These are phyloP conservation scores for Sus scrofa DNA, from an alignment of 2,113 vertebrate genomes.

Conservation along the genomic window T2T-Sscrofa CM000812.6:104785501-104786000, in stretches of 20 bases:
- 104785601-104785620: constrained; percentile 44
- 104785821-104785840: not conserved
- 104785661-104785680: constrained; percentile 38
- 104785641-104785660: constrained; percentile 35
- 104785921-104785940: constrained; percentile 18
- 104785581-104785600: not conserved
- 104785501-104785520: constrained; percentile 58
- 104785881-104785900: not conserved
- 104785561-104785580: constrained; percentile 1
- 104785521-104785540: constrained; percentile 33
- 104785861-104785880: not conserved
- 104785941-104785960: not conserved
- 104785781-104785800: not conserved
- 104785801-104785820: not conserved
- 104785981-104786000: not conserved
- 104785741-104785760: not conserved
- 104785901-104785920: not conserved
- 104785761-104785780: not conserved
- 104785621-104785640: constrained; percentile 59
- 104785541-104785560: constrained; percentile 49
- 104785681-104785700: not conserved
- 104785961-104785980: constrained; percentile 14
- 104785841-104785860: not conserved
- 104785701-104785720: constrained; percentile 53
- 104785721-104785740: not conserved